Percentiles rank a stretch among this genome's conserved stretches.
These are phyloP conservation scores for Babyrousa celebensis DNA, from an alignment of 2,797 vertebrate species.

Conservation along the genomic window DNA sequence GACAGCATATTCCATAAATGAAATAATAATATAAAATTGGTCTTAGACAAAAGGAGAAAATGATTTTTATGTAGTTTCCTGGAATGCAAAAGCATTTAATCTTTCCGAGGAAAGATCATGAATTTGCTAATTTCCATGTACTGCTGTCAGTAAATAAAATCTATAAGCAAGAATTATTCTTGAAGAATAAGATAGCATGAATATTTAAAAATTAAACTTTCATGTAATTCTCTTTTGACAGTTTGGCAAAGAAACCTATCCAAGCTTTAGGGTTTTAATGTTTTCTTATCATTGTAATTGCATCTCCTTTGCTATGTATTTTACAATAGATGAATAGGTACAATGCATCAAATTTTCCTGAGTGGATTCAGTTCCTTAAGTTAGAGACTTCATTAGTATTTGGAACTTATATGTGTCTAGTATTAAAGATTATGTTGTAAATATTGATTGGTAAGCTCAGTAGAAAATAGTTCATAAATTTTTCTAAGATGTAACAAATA, in stretches of 20 bases:
- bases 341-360: background rate
- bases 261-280: conserved; percentile 49
- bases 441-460: conserved; percentile 21
- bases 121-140: conserved; percentile 82
- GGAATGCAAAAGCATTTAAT: conserved; percentile 79
- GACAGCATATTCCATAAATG: conserved; percentile 89
- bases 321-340: background rate
- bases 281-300: conserved; percentile 53
- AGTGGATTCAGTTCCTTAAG: background rate
- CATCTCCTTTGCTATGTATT: conserved; percentile 27
- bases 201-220: conserved; percentile 67
- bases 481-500: conserved; percentile 60
- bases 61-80: conserved; percentile 85
- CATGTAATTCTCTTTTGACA: conserved; percentile 50
- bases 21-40: conserved; percentile 90
- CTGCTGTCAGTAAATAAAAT: conserved; percentile 80
- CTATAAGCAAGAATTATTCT: background rate
- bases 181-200: conserved; percentile 55
- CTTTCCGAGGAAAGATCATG: conserved; percentile 74
- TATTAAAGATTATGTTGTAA: conserved; percentile 22
- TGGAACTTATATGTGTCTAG: background rate
- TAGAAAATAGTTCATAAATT: conserved; percentile 41
- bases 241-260: conserved; percentile 48
- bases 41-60: conserved; percentile 84
- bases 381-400: conserved; percentile 32